Evolutionary conservation across 1,140 invertebrate species (phyloP).

Genomic region (Drosophila aff.): DNA sequence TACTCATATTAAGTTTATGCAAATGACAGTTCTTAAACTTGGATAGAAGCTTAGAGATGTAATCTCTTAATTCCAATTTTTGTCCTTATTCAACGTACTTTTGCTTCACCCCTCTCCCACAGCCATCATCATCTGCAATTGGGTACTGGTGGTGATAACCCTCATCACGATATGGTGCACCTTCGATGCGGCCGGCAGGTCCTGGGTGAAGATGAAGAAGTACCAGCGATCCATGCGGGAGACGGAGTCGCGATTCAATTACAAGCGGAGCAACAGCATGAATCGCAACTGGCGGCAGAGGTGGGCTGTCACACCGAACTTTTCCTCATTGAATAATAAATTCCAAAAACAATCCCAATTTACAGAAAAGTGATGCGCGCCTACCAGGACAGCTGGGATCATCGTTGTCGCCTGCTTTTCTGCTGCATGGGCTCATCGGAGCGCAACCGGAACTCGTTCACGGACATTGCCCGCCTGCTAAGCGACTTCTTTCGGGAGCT

Average conservation of each 20-base stretch:
- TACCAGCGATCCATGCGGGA: slow-evolving; percentile 94
- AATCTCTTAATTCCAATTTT: no score
- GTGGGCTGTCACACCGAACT: slow-evolving; percentile 84
- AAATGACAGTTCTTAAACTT: background rate
- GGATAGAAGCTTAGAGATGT: no score
- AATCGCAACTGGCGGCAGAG: slow-evolving; percentile 95
- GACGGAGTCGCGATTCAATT: slow-evolving; percentile 90
- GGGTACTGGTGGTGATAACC: slow-evolving; percentile 90
- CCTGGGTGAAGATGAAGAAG: slow-evolving; percentile 97
- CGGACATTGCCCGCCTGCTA: slow-evolving; percentile 93
- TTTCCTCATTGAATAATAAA: background rate
- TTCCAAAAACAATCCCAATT: background rate
- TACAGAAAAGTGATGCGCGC: slow-evolving; percentile 93
- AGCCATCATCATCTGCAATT: slow-evolving; percentile 94
- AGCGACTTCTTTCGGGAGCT: slow-evolving; percentile 96
- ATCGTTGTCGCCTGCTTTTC: slow-evolving; percentile 93
- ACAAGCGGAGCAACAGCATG: slow-evolving; percentile 91
- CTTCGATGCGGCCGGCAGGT: slow-evolving; percentile 94
- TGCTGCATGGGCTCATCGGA: slow-evolving; percentile 94
- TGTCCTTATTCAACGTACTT: background rate
- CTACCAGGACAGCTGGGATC: slow-evolving; percentile 96
- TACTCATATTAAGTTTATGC: background rate
- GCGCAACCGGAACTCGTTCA: slow-evolving; percentile 92
- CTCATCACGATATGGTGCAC: slow-evolving; percentile 94
- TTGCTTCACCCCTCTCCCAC: background rate